phyloP scores from a whole-genome alignment of 2,888 invertebrate genomes.

The Stictocephala bisonia region DNA sequence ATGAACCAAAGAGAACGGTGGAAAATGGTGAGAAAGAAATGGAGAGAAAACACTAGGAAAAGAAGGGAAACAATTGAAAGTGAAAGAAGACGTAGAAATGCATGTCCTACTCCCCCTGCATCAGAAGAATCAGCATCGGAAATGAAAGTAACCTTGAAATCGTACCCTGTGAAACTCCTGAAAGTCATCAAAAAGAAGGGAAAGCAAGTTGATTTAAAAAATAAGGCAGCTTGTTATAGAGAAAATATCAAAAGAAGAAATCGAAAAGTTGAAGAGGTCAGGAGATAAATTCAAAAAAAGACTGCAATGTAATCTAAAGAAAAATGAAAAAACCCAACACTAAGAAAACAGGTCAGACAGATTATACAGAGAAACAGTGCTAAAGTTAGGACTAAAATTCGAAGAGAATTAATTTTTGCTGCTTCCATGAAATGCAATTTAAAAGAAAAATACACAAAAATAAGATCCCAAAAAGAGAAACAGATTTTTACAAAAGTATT shows the following conservation, averaged over 20 bases:
- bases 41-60: not conserved
- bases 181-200: too few species aligned
- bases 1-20: not conserved
- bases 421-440: not conserved
- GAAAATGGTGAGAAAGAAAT: not conserved
- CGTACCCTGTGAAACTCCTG: too few species aligned
- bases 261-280: not conserved
- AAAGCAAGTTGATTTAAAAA: too few species aligned
- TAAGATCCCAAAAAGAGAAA: not conserved
- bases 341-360: not conserved
- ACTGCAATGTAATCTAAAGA: not conserved
- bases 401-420: not conserved
- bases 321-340: not conserved
- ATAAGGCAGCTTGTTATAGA: too few species aligned
- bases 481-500: not conserved
- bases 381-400: not conserved
- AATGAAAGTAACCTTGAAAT: slow-evolving; percentile 7
- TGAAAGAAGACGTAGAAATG: not conserved
- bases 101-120: not conserved
- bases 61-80: not conserved
- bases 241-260: too few species aligned
- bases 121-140: slow-evolving; percentile 4
- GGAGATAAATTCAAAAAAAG: not conserved
- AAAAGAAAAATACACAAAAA: not conserved
- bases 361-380: not conserved